Evolutionary conservation across 1,140 invertebrate species (phyloP).

Genomic region (Penaeus japonicus): DNA sequence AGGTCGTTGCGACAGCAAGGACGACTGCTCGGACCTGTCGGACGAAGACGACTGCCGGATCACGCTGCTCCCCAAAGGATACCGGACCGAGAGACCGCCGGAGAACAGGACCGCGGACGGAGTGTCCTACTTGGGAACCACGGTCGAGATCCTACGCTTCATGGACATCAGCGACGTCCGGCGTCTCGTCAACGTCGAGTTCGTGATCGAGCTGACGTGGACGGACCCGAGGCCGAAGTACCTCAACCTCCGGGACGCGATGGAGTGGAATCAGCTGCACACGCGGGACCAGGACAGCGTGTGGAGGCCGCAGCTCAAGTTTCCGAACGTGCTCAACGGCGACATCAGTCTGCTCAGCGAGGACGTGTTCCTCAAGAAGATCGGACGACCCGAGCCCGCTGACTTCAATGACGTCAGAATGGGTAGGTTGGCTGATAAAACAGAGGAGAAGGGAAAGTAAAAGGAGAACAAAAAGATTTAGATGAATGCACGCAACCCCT

Average conservation of each 20-base stretch:
- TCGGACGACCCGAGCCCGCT: background rate
- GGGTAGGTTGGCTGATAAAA: no score
- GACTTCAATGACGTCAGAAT: background rate
- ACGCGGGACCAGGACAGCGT: background rate
- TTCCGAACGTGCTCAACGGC: slow-evolving; percentile 7
- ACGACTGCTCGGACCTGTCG: slow-evolving; percentile 51
- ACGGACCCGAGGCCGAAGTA: background rate
- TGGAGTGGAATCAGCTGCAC: background rate
- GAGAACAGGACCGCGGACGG: background rate
- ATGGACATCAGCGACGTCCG: slow-evolving; percentile 3
- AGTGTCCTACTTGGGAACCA: slow-evolving; percentile 1
- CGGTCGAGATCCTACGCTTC: slow-evolving; percentile 19
- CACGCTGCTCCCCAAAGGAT: slow-evolving; percentile 24
- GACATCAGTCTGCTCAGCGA: background rate
- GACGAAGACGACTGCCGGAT: slow-evolving; percentile 49
- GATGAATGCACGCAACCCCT: no score
- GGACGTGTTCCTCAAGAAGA: background rate
- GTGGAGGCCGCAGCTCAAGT: slow-evolving; percentile 7
- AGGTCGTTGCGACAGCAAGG: slow-evolving; percentile 46
- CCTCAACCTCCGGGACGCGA: background rate
- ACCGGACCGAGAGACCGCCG: slow-evolving; percentile 24
- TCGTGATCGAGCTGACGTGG: background rate
- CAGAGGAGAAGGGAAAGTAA: no score
- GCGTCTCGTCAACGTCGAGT: background rate
- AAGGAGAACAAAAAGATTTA: no score